Conservation (phyloP, 2,113 vertebrate genomes). For the Prochilodus magdalenae region DNA sequence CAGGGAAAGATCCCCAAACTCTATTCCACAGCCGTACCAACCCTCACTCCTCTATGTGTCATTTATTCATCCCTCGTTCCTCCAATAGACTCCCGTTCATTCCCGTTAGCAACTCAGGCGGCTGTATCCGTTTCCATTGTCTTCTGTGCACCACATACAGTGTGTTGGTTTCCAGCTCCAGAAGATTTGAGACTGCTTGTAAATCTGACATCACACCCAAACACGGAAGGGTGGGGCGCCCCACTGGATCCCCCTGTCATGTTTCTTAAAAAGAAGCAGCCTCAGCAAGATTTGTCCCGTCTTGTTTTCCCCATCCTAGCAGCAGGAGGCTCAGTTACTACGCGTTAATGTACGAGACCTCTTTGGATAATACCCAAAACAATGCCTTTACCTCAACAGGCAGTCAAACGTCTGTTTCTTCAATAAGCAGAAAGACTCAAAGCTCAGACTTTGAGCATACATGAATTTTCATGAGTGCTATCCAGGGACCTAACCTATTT, state of each 20-base stretch:
- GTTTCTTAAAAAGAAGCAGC: slow-evolving; percentile 3
- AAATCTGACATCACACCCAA: slow-evolving; percentile 38
- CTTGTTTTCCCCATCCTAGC: background rate
- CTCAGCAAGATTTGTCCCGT: background rate
- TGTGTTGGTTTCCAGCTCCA: no score
- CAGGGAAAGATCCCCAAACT: no score
- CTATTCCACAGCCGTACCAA: no score
- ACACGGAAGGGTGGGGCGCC: slow-evolving; percentile 1
- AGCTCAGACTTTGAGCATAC: slow-evolving; percentile 55
- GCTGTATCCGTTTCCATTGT: background rate
- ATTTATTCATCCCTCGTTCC: no score
- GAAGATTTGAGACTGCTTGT: no score
- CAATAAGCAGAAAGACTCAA: slow-evolving; percentile 47
- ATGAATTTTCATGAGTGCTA: slow-evolving; percentile 62
- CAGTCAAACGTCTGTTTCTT: slow-evolving; percentile 25
- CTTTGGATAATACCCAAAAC: slow-evolving; percentile 5
- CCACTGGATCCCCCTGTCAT: background rate
- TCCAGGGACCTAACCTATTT: slow-evolving; percentile 65
- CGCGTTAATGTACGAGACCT: slow-evolving; percentile 21
- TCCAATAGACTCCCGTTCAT: background rate
- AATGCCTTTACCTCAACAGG: slow-evolving; percentile 6
- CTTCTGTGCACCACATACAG: no score
- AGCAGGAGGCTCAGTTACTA: slow-evolving; percentile 16
- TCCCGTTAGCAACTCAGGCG: background rate
- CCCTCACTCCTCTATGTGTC: no score